Conservation (phyloP, 2,113 vertebrate genomes). For the Clinocottus analis region DNA sequence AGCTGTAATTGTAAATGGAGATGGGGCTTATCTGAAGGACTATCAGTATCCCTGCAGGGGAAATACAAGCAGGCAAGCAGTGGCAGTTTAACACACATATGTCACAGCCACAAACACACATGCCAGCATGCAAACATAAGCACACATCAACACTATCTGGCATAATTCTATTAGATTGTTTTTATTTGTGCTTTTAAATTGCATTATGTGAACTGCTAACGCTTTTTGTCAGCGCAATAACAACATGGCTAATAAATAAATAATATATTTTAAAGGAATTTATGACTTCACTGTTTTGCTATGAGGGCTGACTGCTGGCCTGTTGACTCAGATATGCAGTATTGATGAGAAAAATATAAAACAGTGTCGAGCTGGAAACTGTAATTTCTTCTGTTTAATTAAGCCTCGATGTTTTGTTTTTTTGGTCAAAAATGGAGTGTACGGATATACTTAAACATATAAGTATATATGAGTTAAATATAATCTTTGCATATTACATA, state of each 20-base stretch:
- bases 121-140: neutral
- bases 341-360: neutral
- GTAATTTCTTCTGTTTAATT: neutral
- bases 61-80: constrained; percentile 62
- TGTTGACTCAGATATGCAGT: constrained; percentile 28
- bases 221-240: constrained; percentile 63
- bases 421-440: neutral
- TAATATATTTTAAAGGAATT: constrained; percentile 50
- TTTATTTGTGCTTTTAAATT: constrained; percentile 68
- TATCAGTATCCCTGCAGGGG: constrained; percentile 75
- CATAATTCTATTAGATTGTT: constrained; percentile 61
- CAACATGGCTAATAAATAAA: constrained; percentile 66
- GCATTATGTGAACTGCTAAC: constrained; percentile 66
- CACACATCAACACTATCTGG: neutral
- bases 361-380: neutral
- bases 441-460: no score
- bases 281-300: constrained; percentile 36
- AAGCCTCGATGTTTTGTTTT: no score
- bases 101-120: constrained; percentile 30
- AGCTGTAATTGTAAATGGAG: constrained; percentile 88
- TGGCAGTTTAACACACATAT: constrained; percentile 62
- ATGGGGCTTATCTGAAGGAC: constrained; percentile 78
- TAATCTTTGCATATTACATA: neutral
- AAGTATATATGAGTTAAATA: neutral
- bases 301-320: constrained; percentile 31